Evolutionary conservation across 2,113 vertebrate genomes (phyloP), one percentile per base, ranked within the genome.

Genomic region (Phainopepla nitens): DNA sequence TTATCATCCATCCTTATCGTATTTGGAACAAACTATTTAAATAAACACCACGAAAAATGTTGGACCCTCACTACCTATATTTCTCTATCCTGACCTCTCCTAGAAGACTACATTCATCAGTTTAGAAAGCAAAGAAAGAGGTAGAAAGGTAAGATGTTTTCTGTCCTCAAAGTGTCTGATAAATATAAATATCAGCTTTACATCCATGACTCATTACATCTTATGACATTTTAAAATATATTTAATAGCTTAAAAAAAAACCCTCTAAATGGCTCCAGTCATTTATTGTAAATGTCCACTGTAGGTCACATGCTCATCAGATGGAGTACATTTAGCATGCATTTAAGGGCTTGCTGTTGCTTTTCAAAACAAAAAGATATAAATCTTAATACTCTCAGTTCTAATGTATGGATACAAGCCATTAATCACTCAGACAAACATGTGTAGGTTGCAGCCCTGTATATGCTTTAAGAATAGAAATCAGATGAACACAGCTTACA

Each of bases 391-490:
- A 72, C 78, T 94, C 89, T 71, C 49, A 87, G 72, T 96, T 92
- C 61, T 95, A 97, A 96, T 82, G 83, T 91, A 95, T 95, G 73
- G 93, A 91, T 96, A 95, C 65, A 90, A 94, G 96, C 98, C 98
- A 98, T 98, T 97, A 97, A 96, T 96, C 96, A 97, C 79, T 93
- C 64, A 95, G 97, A 97, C 97, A 96, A 96, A 96, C 95, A 98
- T 96, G 94, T 94, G 96, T 91, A 36, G 93, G 82, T 97, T 97
- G 98, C 97, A 99, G 98, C 61, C 45, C 89, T 78, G 72, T 97
- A 97, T 97, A 94, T 96, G 95, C 84, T 98, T 98, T 97, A 97
- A 97, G 97, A 96, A 96, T 93, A 95, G 98, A 98, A 93, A 94
- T 91, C 96, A 97, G 97, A 96, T 97, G 96, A 98, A 89, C 77